Base-by-base conservation (phyloP, 35 echinoderm and acorn worm species). In the Apostichopus japonicus region DNA sequence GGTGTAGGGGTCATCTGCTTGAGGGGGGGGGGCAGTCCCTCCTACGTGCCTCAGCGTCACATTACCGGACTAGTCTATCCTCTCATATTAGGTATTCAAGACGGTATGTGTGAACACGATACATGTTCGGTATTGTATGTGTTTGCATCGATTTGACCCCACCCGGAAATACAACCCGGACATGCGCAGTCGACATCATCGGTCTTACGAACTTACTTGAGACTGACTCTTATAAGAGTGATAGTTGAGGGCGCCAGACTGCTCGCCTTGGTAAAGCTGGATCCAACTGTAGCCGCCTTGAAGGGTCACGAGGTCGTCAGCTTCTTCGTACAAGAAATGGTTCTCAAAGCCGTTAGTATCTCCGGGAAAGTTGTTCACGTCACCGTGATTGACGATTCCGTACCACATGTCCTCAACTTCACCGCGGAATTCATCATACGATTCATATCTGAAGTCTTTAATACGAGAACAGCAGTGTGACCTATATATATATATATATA, bases 281-380 rank as follows among this genome's bases (percentile, higher is more conserved):
- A 78, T 23, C 77, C 77, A 78, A 44, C 17, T 78, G 17, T 78
- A 78, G 77, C 77, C 77, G 0, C 77, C 77, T 17, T 78, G 77
- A 6, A 78, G 77, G 33, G 21, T 78, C 21, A 78, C 8, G 8
- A 8, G 10, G 17, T 78, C 77, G 17, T 78, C 77, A 9, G 77
- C 77, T 11, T 13, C 77, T 17, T 78, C 77, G 77, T 78, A 78
- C 8, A 78, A 17, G 77, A 78, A 78, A 17, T 78, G 77, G 17
- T 78, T 78, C 77, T 78, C 77, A 17, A 78, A 78, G 17, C 77
- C 77, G 17, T 78, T 78, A 17, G 77, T 78, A 78, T 78, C 77
- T 23, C 77, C 77, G 17, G 77, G 77, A 10, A 78, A 78, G 33
- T 78, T 78, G 77, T 9, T 17, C 0, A 44, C 33, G 17, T 23